A percentile compares a stretch with the other conserved stretches of the same genome.
Evolutionary conservation across 2,888 invertebrate species (phyloP).

Genomic region (Diadegma fenestrale): DNA sequence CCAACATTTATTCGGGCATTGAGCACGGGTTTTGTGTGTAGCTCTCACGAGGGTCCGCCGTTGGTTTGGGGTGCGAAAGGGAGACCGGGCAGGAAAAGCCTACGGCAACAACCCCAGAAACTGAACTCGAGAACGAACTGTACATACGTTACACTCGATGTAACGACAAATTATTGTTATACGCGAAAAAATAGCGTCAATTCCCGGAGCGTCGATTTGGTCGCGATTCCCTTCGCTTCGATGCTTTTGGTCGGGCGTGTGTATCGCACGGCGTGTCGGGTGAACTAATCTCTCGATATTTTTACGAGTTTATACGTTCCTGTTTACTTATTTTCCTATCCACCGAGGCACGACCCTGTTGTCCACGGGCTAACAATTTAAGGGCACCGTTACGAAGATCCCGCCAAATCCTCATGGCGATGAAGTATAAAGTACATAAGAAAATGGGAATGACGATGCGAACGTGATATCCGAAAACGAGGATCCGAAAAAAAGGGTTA

Average conservation of each 20-base stretch:
- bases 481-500: not conserved
- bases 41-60: constrained; percentile 36
- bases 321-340: not conserved
- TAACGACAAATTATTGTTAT: constrained; percentile 84
- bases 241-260: constrained; percentile 56
- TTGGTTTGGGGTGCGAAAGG: constrained; percentile 26
- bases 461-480: not conserved
- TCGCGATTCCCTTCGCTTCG: not conserved
- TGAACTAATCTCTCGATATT: constrained; percentile 84
- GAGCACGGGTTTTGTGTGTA: constrained; percentile 55
- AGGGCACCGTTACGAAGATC: constrained; percentile 12
- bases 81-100: constrained; percentile 43
- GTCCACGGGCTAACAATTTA: not conserved
- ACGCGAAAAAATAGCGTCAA: constrained; percentile 81
- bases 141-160: constrained; percentile 78
- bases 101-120: constrained; percentile 52
- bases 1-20: constrained; percentile 81
- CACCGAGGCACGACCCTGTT: not conserved
- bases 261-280: constrained; percentile 80
- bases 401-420: constrained; percentile 11
- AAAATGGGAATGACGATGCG: constrained; percentile 3
- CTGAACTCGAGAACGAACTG: constrained; percentile 50
- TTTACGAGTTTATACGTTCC: constrained; percentile 82
- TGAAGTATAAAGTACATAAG: constrained; percentile 11
- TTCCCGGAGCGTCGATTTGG: constrained; percentile 40